These are phyloP conservation scores for pig (Sus scrofa) DNA, from an alignment of 2,113 vertebrate genomes.

Conservation along the genomic window T2T-Sscrofa CM000813.6:90691001-90691500, in stretches of 20 bases:
- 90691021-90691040: neutral
- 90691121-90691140: neutral
- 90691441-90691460: neutral
- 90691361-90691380: neutral
- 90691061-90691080: neutral
- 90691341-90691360: neutral
- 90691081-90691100: neutral
- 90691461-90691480: slow-evolving; percentile 4
- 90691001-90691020: too few relatives aligned
- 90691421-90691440: neutral
- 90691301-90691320: too few relatives aligned
- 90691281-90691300: too few relatives aligned
- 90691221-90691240: neutral
- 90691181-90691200: neutral
- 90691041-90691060: neutral
- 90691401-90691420: neutral
- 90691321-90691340: too few relatives aligned
- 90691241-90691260: too few relatives aligned
- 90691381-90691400: slow-evolving; percentile 21
- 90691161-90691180: neutral
- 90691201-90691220: neutral
- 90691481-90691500: neutral
- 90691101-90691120: neutral
- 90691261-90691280: too few relatives aligned
- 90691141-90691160: neutral